phyloP scores from a whole-genome alignment of 2,888 invertebrate genomes.

The Ennomos quercinarius region DNA sequence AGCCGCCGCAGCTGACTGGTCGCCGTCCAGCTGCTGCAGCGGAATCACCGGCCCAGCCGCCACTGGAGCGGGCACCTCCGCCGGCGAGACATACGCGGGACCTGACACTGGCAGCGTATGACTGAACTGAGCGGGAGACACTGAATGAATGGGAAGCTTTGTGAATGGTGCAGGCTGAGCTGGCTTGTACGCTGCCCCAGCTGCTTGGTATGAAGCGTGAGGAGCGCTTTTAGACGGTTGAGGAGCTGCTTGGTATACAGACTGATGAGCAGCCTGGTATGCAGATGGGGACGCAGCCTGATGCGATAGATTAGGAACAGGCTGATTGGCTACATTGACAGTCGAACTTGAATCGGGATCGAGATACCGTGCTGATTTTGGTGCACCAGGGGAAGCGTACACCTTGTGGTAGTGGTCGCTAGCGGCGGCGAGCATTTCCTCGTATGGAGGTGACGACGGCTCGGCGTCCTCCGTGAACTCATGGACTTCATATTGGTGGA shows the following conservation, averaged over 20 bases:
- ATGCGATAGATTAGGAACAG: neutral
- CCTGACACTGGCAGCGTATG: conserved; percentile 35
- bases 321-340: conserved; percentile 22
- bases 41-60: conserved; percentile 48
- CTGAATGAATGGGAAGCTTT: conserved; percentile 14
- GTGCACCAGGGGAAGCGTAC: conserved; percentile 52
- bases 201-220: conserved; percentile 6
- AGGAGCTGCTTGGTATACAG: neutral
- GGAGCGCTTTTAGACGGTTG: neutral
- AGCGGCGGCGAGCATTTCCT: conserved; percentile 77
- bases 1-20: conserved; percentile 55
- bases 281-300: conserved; percentile 1
- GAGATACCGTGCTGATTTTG: conserved; percentile 37
- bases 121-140: conserved; percentile 38
- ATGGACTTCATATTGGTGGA: conserved; percentile 77
- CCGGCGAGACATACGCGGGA: conserved; percentile 41
- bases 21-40: conserved; percentile 52
- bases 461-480: conserved; percentile 65
- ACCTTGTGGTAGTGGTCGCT: conserved; percentile 76
- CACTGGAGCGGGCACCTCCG: conserved; percentile 45
- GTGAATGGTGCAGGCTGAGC: conserved; percentile 31
- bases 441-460: conserved; percentile 65
- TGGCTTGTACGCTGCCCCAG: conserved; percentile 16
- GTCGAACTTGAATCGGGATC: conserved; percentile 38
- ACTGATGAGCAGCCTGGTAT: conserved; percentile 10